phyloP scores from a whole-genome alignment of 2,888 invertebrate genomes.

The Physocephala rufipes region DNA sequence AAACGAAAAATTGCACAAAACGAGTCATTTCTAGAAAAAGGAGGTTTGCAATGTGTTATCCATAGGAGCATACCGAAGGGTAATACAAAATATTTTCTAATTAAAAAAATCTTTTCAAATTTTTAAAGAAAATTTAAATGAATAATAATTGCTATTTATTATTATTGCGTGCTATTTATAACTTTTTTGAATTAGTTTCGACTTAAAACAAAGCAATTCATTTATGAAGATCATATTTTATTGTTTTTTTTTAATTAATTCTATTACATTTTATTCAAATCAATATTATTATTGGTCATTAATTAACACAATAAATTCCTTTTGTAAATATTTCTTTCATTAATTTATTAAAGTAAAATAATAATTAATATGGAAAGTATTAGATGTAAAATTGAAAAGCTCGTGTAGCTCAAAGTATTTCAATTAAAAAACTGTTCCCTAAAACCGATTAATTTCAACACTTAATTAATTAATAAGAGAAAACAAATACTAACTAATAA shows the following conservation, averaged over 20 bases:
- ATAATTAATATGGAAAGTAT: not conserved
- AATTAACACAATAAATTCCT: not conserved
- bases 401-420: too few species aligned
- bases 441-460: not conserved
- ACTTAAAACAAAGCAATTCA: slow-evolving; percentile 22
- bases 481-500: slow-evolving; percentile 12
- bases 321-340: not conserved
- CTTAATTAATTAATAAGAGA: not conserved
- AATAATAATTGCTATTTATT: too few species aligned
- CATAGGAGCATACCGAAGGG: not conserved
- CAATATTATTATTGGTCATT: not conserved
- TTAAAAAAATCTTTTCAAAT: too few species aligned
- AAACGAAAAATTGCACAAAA: too few species aligned
- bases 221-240: slow-evolving; percentile 24
- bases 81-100: too few species aligned
- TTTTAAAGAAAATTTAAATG: too few species aligned
- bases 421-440: too few species aligned
- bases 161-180: slow-evolving; percentile 7
- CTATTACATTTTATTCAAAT: slow-evolving; percentile 1
- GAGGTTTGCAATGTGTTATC: not conserved
- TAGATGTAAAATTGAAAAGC: not conserved
- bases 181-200: not conserved
- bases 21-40: too few species aligned
- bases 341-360: not conserved
- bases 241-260: slow-evolving; percentile 12